phyloP scores from a whole-genome alignment of 2,113 vertebrate species.

The Mormyrus iriodes region DNA sequence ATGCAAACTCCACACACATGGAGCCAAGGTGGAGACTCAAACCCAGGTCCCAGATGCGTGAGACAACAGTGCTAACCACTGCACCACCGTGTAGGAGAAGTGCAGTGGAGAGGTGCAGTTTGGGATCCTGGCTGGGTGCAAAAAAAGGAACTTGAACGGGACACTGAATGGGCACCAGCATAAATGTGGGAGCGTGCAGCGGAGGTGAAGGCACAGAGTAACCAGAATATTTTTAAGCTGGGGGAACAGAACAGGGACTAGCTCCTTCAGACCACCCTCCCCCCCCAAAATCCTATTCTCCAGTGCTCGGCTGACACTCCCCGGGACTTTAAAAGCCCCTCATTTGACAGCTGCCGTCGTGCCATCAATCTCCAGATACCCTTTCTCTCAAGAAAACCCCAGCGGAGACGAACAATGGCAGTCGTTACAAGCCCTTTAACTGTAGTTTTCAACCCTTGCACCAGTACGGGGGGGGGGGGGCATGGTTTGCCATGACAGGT shows the following conservation, averaged over 20 bases:
- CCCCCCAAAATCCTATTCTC: neutral
- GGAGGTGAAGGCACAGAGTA: neutral
- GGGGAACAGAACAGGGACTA: neutral
- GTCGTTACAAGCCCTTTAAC: neutral
- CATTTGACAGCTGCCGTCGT: neutral
- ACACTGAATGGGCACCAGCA: too few relatives aligned
- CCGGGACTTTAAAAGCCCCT: constrained; percentile 1
- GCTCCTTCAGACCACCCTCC: neutral
- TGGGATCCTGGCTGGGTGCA: neutral
- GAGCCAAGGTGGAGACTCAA: too few relatives aligned
- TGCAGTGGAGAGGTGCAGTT: neutral
- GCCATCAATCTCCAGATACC: neutral
- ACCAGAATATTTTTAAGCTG: neutral
- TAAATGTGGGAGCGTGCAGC: neutral
- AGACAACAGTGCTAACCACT: neutral
- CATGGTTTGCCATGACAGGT: neutral
- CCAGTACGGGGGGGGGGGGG: neutral
- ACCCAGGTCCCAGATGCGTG: neutral
- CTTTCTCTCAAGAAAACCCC: neutral
- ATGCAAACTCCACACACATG: neutral
- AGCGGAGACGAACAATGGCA: neutral
- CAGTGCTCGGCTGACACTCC: neutral
- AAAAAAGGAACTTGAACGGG: neutral
- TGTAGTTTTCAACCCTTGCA: neutral
- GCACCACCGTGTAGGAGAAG: too few relatives aligned